A percentile compares a stretch with the other conserved stretches of the same genome.
Evolutionary conservation across 2,888 invertebrate species (phyloP).

Genomic region (Xanthorhoe designata): DNA sequence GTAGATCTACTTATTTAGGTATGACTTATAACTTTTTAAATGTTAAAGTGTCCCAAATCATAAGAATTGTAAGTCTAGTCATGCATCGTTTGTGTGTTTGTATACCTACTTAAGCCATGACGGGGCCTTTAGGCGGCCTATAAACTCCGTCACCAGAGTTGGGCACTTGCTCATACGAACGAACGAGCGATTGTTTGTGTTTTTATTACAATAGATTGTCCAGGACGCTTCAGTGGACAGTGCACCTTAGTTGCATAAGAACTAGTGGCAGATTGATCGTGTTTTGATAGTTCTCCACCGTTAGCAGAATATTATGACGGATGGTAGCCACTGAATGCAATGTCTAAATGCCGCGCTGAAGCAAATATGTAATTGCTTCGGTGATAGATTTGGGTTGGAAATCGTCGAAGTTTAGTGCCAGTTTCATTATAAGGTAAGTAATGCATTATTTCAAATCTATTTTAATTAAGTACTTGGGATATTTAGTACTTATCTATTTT

Average conservation of each 20-base stretch:
- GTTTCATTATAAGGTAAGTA: neutral
- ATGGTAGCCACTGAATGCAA: conserved; percentile 3
- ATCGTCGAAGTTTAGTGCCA: neutral
- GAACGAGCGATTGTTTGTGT: too few species aligned
- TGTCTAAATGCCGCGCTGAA: conserved; percentile 16
- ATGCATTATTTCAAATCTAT: neutral
- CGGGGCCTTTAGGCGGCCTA: too few species aligned
- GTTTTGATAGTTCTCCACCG: conserved; percentile 8
- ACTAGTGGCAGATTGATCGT: conserved; percentile 4
- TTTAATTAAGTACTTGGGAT: neutral
- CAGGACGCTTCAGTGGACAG: neutral
- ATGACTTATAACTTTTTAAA: too few species aligned
- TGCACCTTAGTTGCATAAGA: conserved; percentile 7
- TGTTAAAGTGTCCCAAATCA: too few species aligned
- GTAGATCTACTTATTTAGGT: too few species aligned
- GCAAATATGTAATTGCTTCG: conserved; percentile 7
- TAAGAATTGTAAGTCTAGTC: too few species aligned
- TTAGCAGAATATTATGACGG: conserved; percentile 17
- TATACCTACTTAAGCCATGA: too few species aligned
- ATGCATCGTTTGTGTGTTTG: too few species aligned
- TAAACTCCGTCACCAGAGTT: too few species aligned
- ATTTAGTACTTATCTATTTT: neutral
- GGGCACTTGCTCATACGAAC: too few species aligned
- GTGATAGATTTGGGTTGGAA: conserved; percentile 10
- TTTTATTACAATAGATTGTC: too few species aligned